Evolutionary conservation across 2,888 invertebrate species (phyloP).

Genomic region (Drosophila kokeensis): DNA sequence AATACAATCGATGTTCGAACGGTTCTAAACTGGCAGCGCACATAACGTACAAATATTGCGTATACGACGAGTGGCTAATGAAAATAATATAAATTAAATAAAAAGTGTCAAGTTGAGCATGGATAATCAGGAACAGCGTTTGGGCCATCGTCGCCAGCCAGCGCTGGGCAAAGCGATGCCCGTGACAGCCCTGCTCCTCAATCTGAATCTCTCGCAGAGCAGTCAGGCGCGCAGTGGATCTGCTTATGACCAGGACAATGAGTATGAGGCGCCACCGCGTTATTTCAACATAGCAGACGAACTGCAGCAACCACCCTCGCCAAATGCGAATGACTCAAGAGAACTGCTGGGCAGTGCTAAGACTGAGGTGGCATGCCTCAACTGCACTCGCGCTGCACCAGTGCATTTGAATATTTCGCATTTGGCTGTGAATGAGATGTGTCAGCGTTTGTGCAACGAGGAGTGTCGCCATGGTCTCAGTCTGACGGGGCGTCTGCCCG

Average conservation of each 20-base stretch:
- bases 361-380: constrained; percentile 69
- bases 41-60: constrained; percentile 23
- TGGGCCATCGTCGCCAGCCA: constrained; percentile 82
- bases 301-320: constrained; percentile 45
- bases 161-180: constrained; percentile 84
- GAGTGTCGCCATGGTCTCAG: constrained; percentile 74
- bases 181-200: constrained; percentile 82
- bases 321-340: constrained; percentile 37
- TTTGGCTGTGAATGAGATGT: constrained; percentile 80
- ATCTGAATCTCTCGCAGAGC: constrained; percentile 65
- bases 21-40: constrained; percentile 63
- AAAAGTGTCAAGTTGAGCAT: constrained; percentile 20
- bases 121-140: constrained; percentile 47
- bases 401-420: constrained; percentile 39
- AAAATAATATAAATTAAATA: constrained; percentile 5
- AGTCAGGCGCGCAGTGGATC: constrained; percentile 36
- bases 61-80: constrained; percentile 57
- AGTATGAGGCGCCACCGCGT: constrained; percentile 77
- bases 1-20: constrained; percentile 63
- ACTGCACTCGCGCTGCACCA: constrained; percentile 64
- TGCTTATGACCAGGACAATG: constrained; percentile 57
- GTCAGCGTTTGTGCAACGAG: constrained; percentile 79
- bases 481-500: constrained; percentile 51
- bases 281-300: constrained; percentile 68
- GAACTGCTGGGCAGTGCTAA: constrained; percentile 54